Conservation (phyloP, 1,140 invertebrate genomes). For the Augochlora pura region DNA sequence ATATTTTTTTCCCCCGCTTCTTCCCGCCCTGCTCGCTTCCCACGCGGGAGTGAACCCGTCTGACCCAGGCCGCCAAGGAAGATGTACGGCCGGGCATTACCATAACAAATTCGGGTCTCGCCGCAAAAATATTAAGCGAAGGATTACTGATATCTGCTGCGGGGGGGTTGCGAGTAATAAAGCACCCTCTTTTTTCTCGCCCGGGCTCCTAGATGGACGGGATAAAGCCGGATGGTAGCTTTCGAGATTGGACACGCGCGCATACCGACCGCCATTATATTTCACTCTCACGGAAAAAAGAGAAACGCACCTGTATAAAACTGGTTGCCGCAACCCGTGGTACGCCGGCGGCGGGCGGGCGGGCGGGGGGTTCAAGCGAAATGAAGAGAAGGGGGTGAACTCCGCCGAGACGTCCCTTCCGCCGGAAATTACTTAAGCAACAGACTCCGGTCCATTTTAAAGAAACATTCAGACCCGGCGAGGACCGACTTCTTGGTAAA, state of each 20-base stretch:
- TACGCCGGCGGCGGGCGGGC: too few relatives aligned
- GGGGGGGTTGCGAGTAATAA: neutral
- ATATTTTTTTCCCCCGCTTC: neutral
- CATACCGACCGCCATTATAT: conserved; percentile 16
- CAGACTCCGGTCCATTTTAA: conserved; percentile 1
- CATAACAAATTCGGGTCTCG: conserved; percentile 1
- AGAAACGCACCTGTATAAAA: neutral
- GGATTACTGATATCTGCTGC: neutral
- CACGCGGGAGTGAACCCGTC: neutral
- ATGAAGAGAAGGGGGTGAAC: neutral
- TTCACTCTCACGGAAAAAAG: neutral
- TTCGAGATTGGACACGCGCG: conserved; percentile 11
- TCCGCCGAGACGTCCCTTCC: conserved; percentile 10
- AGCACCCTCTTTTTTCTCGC: neutral
- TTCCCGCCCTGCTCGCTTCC: neutral
- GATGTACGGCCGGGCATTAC: neutral
- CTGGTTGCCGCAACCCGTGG: too few relatives aligned
- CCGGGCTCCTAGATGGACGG: neutral
- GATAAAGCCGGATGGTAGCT: neutral
- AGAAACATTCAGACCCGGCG: neutral
- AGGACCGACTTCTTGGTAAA: neutral
- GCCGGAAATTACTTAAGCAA: conserved; percentile 40
- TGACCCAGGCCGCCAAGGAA: neutral
- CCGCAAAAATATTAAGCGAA: neutral
- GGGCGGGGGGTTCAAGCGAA: too few relatives aligned